Evolutionary conservation across 2,888 invertebrate species (phyloP).

Genomic region (Strigamia maritima): DNA sequence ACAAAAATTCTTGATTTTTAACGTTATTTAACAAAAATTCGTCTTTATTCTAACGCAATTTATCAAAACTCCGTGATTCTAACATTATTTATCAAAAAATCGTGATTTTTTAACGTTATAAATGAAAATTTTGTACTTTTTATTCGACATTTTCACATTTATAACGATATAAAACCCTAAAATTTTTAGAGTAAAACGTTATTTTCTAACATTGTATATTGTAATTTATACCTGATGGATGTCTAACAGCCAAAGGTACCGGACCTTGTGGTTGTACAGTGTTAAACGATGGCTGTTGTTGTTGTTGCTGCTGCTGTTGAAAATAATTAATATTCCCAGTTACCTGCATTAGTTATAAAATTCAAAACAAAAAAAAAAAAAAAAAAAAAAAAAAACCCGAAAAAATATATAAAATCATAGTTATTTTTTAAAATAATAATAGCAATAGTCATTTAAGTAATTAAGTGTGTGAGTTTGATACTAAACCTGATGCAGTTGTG

Average conservation of each 20-base stretch:
- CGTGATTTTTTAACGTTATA: too few relatives aligned
- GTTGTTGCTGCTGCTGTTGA: constrained; percentile 49
- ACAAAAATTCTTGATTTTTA: too few relatives aligned
- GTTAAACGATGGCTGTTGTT: constrained; percentile 51
- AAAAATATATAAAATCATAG: background rate
- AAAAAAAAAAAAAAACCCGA: too few relatives aligned
- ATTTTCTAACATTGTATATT: too few relatives aligned
- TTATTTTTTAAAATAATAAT: background rate
- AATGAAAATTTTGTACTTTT: background rate
- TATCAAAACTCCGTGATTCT: too few relatives aligned
- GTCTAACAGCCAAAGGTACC: constrained; percentile 34
- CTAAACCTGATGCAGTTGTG: constrained; percentile 75
- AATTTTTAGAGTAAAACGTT: too few relatives aligned
- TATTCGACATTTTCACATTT: background rate
- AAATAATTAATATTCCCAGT: background rate
- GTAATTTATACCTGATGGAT: background rate
- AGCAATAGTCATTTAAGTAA: too few relatives aligned
- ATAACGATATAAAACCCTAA: too few relatives aligned
- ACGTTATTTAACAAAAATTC: too few relatives aligned
- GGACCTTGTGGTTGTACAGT: constrained; percentile 48
- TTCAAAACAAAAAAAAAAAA: background rate
- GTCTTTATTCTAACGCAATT: too few relatives aligned
- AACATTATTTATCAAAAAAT: too few relatives aligned
- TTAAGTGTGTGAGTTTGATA: too few relatives aligned
- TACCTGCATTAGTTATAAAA: background rate